Percentiles rank a stretch among this genome's conserved stretches.
These are phyloP conservation scores for Drosophila murphyi DNA, from an alignment of 1,140 invertebrate species.

Conservation along the genomic window DNA sequence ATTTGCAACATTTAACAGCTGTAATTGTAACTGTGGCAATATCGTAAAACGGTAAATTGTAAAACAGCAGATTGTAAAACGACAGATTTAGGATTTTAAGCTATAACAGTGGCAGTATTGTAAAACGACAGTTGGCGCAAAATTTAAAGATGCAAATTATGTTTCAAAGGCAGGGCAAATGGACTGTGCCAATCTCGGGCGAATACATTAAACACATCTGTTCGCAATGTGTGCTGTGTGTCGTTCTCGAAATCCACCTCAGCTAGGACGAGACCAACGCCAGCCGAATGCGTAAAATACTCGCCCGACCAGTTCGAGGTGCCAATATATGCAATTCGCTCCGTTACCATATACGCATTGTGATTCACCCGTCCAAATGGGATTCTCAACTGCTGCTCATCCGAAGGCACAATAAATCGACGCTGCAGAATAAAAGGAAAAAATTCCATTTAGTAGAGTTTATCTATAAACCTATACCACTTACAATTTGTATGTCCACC, in stretches of 20 bases:
- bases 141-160: constrained; percentile 32
- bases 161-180: constrained; percentile 85
- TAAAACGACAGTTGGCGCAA: constrained; percentile 15
- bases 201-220: constrained; percentile 93
- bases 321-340: constrained; percentile 95
- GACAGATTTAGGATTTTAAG: background rate
- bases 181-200: constrained; percentile 95
- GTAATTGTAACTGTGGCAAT: constrained; percentile 2
- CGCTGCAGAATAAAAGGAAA: constrained; percentile 40
- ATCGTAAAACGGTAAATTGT: constrained; percentile 10
- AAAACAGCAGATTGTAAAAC: background rate
- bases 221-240: constrained; percentile 86
- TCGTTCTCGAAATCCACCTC: constrained; percentile 76
- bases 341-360: constrained; percentile 99
- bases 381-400: constrained; percentile 92
- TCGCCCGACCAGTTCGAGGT: constrained; percentile 99
- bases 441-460: background rate
- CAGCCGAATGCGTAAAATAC: constrained; percentile 96
- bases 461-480: constrained; percentile 60
- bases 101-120: constrained; percentile 11
- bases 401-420: constrained; percentile 91
- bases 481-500: constrained; percentile 93
- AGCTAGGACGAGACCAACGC: constrained; percentile 90
- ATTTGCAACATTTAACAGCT: too few relatives aligned
- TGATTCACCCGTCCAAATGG: constrained; percentile 97